Evolutionary conservation across 2,113 vertebrate genomes (phyloP), one percentile per base, ranked within the genome.

Genomic region (Gallinago paraguaiae): DNA sequence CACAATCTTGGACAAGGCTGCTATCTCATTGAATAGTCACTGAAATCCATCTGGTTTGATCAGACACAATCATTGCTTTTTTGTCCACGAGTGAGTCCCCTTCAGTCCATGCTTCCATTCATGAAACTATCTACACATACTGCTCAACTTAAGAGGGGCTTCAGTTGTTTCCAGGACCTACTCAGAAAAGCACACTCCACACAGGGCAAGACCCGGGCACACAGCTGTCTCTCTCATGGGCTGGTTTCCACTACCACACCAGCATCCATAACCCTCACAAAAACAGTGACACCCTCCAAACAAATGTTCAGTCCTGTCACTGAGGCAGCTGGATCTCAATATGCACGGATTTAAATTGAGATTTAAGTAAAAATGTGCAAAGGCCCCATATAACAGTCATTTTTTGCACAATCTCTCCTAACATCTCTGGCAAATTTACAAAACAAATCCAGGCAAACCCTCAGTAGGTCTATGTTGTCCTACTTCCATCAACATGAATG

Each of bases 401-500:
- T 10, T 54, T 75, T 57, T 31, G 23, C 48, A 60, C 39, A 86
- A 3, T 64, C 19, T 69, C 64, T 60, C 39, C 41, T 72, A 76
- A 4, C 7, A 61, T 17, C 30, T 61, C 70, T 22, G 12, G 25
- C 16, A 92, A 67, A 64, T 78, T 78, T 67, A 78, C 43, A 86
- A 71, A 67, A 4, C 9, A 91, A 84, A 88, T 22, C 35, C 51
- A 76, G 59, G 31, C 22, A 91, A 93, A 69, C 1, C 1, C n/a
- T 85, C 50, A 25, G 53, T 10, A 82, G 63, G n/a, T 59, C 61
- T 39, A 43, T 3, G 6, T 10, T 93, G 91, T 64, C 51, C 88
- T 70, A 63, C 28, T 93, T 92, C 80, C 71, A 90, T 67, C 82
- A 84, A 72, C 24, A 82, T 50, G 45, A 85, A 57, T 69, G 54